Base-by-base conservation (phyloP, 2,797 vertebrate genomes). In the Tangara arthus region DNA sequence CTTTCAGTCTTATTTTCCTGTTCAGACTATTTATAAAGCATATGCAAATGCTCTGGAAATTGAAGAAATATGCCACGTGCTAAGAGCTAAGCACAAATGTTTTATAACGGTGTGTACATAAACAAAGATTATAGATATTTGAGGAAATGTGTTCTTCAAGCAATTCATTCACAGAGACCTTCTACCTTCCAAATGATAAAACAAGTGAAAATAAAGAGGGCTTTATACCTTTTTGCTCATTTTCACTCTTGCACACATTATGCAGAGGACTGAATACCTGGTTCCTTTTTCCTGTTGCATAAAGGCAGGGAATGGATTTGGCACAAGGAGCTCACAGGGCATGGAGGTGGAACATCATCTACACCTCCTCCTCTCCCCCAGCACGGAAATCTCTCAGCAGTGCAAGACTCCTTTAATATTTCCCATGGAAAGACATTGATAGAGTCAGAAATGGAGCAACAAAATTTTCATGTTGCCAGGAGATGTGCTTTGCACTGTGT, bases 1-100 rank as follows among this genome's bases (percentile, higher is more conserved):
- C 52, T 79, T 92, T 90, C 56, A 84, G 56, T 39, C 37, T 89
- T 49, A 26, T 87, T 93, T 95, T 92, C 81, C 64, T 94, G 44
- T 86, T 88, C 73, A 59, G 28, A 39, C 56, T 93, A 87, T 94
- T 83, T 87, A 70, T 87, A 82, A 92, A 70, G 18, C 15, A 11
- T 49, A 82, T 66, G 47, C 15, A 84, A 92, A 95, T 87, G 16
- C 14, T 47, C 41, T 5, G 8, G 53, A 68, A 93, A 64, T 71
- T 83, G 57, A 77, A 88, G 69, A 83, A 94, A 87, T 53, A 15
- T 3, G 16, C 12, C 14, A 11, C 46, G 11, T 65, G 26, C 24
- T 78, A 37, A 91, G 32, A 94, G 63, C 61, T 90, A 59, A 84
- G 34, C 39, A 83, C 35, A 69, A 86, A 70, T 87, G 27, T 52